Evolutionary conservation across 2,888 invertebrate species (phyloP).

Genomic region (Acanthosepion lycidas): DNA sequence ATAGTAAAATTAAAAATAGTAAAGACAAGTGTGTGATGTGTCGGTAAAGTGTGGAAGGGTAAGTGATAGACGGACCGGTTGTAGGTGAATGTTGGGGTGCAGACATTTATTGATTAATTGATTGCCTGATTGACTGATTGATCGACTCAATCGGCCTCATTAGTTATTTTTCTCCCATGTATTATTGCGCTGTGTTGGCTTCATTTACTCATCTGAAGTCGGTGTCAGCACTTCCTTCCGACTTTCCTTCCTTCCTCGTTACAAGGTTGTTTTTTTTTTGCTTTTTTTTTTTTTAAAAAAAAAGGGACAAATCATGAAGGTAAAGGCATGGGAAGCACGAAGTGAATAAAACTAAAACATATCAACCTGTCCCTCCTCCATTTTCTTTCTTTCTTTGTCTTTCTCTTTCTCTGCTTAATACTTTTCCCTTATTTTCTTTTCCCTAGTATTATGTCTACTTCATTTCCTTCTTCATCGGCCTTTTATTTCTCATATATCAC

Average conservation of each 20-base stretch:
- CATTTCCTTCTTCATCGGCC: background rate
- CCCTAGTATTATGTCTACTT: background rate
- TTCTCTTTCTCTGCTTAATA: background rate
- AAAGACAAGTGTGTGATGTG: background rate
- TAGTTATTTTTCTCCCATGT: background rate
- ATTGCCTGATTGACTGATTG: background rate
- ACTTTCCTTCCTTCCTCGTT: background rate
- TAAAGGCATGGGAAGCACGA: background rate
- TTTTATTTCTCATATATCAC: too few relatives aligned
- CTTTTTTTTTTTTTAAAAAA: too few relatives aligned
- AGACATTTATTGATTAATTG: conserved; percentile 2
- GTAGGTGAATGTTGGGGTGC: background rate
- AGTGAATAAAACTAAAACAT: background rate
- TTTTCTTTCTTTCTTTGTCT: background rate
- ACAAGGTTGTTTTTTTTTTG: background rate
- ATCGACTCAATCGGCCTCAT: background rate
- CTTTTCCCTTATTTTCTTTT: background rate
- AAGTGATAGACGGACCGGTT: background rate
- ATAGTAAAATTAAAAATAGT: background rate
- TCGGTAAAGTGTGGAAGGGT: background rate
- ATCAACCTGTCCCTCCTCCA: background rate
- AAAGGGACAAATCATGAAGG: background rate
- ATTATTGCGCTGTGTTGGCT: background rate
- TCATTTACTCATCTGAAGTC: background rate
- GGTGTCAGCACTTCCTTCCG: background rate